A percentile compares a stretch with the other conserved stretches of the same genome.
Conservation (phyloP, 2,888 invertebrate species). For the Parapristionchus giblindavisi region DNA sequence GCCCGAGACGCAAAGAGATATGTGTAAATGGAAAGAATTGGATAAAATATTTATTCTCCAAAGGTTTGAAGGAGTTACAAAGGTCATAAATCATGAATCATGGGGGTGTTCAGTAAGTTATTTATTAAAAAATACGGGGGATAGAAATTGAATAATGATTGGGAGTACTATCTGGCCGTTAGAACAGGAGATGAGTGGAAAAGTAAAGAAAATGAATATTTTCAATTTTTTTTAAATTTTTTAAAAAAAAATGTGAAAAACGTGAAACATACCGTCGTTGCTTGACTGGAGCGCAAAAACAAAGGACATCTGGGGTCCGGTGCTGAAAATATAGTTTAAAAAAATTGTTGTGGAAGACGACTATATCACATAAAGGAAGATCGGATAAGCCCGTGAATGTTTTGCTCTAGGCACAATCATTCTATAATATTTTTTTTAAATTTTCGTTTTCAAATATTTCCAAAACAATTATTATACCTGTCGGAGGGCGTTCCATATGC, state of each 20-base stretch:
- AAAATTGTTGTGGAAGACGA: neutral
- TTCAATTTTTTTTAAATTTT: neutral
- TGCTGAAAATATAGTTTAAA: slow-evolving; percentile 46
- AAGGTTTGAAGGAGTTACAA: too few relatives aligned
- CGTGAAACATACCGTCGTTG: slow-evolving; percentile 75
- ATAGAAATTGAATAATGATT: too few relatives aligned
- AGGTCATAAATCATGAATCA: too few relatives aligned
- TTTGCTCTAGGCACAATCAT: neutral
- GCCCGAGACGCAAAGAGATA: too few relatives aligned
- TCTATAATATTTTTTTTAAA: neutral
- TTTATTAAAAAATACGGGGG: too few relatives aligned
- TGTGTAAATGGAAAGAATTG: too few relatives aligned
- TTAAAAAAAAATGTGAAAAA: slow-evolving; percentile 40
- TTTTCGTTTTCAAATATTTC: neutral
- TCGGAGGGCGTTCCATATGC: slow-evolving; percentile 67
- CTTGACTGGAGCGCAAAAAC: slow-evolving; percentile 92
- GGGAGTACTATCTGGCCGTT: neutral
- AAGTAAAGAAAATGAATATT: slow-evolving; percentile 2
- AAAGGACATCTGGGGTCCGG: slow-evolving; percentile 89
- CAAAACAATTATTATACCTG: slow-evolving; percentile 73
- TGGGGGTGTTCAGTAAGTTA: too few relatives aligned
- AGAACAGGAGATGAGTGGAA: neutral
- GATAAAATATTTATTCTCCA: too few relatives aligned
- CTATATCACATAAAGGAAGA: neutral
- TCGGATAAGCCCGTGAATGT: neutral